Evolutionary conservation across 2,888 invertebrate species (phyloP), one percentile per base, ranked within the genome.

Genomic region (Euzophera pinguis): DNA sequence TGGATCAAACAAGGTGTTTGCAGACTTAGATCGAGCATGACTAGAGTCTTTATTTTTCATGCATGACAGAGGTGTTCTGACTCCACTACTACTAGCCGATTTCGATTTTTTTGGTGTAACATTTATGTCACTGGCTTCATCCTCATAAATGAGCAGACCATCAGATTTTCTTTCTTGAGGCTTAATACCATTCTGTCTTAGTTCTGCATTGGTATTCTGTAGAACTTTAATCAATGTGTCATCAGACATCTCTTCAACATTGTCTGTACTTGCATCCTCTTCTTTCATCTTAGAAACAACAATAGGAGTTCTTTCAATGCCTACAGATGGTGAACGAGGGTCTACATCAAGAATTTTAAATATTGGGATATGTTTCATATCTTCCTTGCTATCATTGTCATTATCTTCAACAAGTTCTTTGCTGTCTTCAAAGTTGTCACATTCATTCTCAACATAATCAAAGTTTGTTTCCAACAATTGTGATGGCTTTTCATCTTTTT

Each of bases 391-490:
- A 47, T 62, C 53, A 37, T 61, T 22, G 32, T 53, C 49, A 27
- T 61, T 56, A 50, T 50, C 58, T 13, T 64, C 47, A 13, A 58
- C 50, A 55, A 56, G 64, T 17, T 70, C 71, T 59, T 69, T 65
- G 60, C 65, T 78, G 47, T 78, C 75, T 60, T 75, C 72, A 65
- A 69, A 65, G 57, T 66, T 71, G 9, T 80, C 74, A 62, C 61
- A 59, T 39, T 72, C 69, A 60, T 47, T 60, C 71, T 92, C 92
- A 32, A 91, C 71, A 78, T 83, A 93, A 63, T 93, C 93, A 77
- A 93, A 90, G 73, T 93, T 92, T 14, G 93, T 93, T 80, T 93
- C 93, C 57, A 93, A 73, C 35, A 93, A 72, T 39, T 80, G 81
- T 17, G 80, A 80, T 41, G 87, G 83, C 56, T 89, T 89, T 41